These are phyloP conservation scores for Erythrolamprus reginae DNA, from an alignment of 2,113 vertebrate species.

Conservation along the genomic window DNA sequence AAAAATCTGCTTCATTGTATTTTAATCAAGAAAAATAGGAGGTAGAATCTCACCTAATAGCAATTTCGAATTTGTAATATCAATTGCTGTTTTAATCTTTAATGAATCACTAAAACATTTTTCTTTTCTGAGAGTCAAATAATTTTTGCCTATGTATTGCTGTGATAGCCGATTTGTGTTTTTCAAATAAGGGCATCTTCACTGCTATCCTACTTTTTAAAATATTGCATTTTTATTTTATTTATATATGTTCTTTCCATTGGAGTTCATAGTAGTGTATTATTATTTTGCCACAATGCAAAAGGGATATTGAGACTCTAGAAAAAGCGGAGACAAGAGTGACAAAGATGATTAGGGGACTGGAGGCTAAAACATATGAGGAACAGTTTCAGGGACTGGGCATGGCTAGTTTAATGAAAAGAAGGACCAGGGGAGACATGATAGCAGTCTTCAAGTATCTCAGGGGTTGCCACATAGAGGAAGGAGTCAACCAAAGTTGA, in stretches of 20 bases:
- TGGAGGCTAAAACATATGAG: too few species aligned
- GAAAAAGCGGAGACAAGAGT: too few species aligned
- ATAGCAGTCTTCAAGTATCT: too few species aligned
- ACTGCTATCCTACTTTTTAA: not conserved
- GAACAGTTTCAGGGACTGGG: too few species aligned
- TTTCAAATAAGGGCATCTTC: not conserved
- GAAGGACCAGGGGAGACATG: too few species aligned
- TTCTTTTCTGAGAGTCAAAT: not conserved
- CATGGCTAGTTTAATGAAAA: too few species aligned
- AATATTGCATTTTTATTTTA: not conserved
- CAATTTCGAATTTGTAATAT: not conserved
- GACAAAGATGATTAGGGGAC: too few species aligned
- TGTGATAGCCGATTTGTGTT: not conserved
- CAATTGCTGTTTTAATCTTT: not conserved
- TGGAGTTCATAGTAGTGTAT: not conserved
- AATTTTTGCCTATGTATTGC: not conserved
- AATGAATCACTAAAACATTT: not conserved
- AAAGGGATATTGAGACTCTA: too few species aligned
- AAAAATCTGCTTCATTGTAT: conserved; percentile 9
- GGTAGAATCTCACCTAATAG: not conserved
- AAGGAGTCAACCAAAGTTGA: too few species aligned
- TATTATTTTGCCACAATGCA: too few species aligned
- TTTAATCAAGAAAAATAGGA: conserved; percentile 14
- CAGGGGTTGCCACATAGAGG: too few species aligned
- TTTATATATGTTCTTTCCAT: not conserved